Conservation (phyloP, 2,113 vertebrate genomes). For the Bambusicola thoracicus region DNA sequence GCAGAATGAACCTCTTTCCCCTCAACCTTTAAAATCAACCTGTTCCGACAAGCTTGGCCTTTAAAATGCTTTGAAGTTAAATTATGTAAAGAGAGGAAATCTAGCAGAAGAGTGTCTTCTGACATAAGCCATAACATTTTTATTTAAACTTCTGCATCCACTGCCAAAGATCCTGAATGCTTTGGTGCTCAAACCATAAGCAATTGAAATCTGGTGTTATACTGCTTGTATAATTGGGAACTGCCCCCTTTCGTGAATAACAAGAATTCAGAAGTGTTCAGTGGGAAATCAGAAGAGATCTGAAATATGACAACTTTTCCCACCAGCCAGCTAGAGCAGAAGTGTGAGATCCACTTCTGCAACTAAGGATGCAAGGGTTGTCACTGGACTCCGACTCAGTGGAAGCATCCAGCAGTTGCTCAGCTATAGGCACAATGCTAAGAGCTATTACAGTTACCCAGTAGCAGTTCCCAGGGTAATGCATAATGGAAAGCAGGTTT, state of each 20-base stretch:
- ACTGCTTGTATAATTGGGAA: neutral
- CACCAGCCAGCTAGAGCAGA: neutral
- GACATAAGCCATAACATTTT: neutral
- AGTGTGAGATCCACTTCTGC: neutral
- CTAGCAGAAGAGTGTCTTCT: neutral
- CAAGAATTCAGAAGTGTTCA: neutral
- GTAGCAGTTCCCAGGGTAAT: neutral
- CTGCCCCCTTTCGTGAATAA: neutral
- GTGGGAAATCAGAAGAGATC: neutral
- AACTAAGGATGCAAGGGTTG: neutral
- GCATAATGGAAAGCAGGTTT: neutral
- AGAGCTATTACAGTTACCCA: neutral
- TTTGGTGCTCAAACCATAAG: neutral
- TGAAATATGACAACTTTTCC: neutral
- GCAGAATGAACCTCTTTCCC: neutral
- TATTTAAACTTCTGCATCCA: neutral
- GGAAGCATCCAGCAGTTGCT: neutral
- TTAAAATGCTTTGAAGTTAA: slow-evolving; percentile 28
- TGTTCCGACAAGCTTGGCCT: slow-evolving; percentile 25
- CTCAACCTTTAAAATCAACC: slow-evolving; percentile 22
- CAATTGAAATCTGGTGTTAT: neutral
- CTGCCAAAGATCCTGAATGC: neutral
- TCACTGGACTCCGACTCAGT: neutral
- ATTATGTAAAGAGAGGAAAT: slow-evolving; percentile 24
- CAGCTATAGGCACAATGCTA: neutral